phyloP scores from a whole-genome alignment of 2,888 invertebrate species.

The Melipona beecheii region DNA sequence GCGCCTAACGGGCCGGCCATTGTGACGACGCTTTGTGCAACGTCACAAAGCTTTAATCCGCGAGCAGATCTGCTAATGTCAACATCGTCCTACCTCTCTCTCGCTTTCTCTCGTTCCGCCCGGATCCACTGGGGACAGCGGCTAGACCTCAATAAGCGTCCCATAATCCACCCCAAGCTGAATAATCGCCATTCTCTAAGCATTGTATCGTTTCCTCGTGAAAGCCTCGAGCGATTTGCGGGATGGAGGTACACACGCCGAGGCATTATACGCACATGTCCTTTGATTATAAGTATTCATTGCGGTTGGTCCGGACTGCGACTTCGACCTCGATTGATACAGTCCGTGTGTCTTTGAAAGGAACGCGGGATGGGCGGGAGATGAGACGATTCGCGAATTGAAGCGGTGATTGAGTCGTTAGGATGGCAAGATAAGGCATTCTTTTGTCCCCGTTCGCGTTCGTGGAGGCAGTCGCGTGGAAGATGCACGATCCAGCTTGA shows the following conservation, averaged over 20 bases:
- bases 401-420: neutral
- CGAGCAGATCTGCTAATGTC: conserved; percentile 82
- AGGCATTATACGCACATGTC: conserved; percentile 59
- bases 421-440: neutral
- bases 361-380: neutral
- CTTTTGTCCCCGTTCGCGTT: neutral
- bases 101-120: conserved; percentile 40
- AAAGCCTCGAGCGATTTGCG: conserved; percentile 72
- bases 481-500: neutral
- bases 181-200: conserved; percentile 79
- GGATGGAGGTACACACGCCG: conserved; percentile 60
- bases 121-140: conserved; percentile 65
- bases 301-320: conserved; percentile 50
- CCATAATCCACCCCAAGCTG: conserved; percentile 80
- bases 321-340: conserved; percentile 21
- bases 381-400: conserved; percentile 15
- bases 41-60: conserved; percentile 83
- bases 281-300: conserved; percentile 71
- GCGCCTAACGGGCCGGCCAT: conserved; percentile 75
- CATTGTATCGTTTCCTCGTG: conserved; percentile 76
- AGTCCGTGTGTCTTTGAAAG: conserved; percentile 1
- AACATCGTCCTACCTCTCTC: conserved; percentile 76
- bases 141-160: conserved; percentile 75
- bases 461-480: neutral
- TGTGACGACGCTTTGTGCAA: conserved; percentile 77